phyloP scores from a whole-genome alignment of 2,888 invertebrate genomes.

The Strigamia crassipes region DNA sequence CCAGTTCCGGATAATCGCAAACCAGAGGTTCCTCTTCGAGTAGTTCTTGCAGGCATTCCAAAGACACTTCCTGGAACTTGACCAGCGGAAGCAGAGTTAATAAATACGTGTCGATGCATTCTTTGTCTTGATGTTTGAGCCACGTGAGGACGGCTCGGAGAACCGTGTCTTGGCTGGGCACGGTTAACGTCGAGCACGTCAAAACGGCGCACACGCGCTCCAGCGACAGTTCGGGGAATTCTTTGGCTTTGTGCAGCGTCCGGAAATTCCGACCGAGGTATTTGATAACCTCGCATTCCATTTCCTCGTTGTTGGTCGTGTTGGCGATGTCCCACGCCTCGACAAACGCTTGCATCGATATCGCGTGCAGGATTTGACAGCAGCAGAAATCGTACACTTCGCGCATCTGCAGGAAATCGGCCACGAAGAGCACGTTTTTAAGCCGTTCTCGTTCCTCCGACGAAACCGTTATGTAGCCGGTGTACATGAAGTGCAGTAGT shows the following conservation, averaged over 20 bases:
- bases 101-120: slow-evolving; percentile 43
- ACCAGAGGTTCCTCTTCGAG: slow-evolving; percentile 46
- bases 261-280: slow-evolving; percentile 45
- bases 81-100: slow-evolving; percentile 31
- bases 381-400: slow-evolving; percentile 45
- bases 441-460: slow-evolving; percentile 39
- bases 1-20: slow-evolving; percentile 45
- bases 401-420: slow-evolving; percentile 44
- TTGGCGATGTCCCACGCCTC: slow-evolving; percentile 46
- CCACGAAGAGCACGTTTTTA: slow-evolving; percentile 33
- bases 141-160: slow-evolving; percentile 45
- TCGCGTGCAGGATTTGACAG: slow-evolving; percentile 44
- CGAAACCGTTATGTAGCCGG: slow-evolving; percentile 38
- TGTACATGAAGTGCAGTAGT: slow-evolving; percentile 45
- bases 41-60: slow-evolving; percentile 45
- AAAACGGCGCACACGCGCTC: slow-evolving; percentile 45
- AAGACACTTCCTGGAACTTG: slow-evolving; percentile 41
- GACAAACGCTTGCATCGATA: slow-evolving; percentile 46
- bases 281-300: slow-evolving; percentile 46
- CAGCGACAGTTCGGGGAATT: slow-evolving; percentile 44
- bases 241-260: slow-evolving; percentile 43
- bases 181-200: slow-evolving; percentile 43
- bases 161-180: slow-evolving; percentile 44
- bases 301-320: slow-evolving; percentile 45
- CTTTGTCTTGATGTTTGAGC: slow-evolving; percentile 46